Base-by-base conservation (phyloP, 2,113 vertebrate genomes). In the Malurus elegans region DNA sequence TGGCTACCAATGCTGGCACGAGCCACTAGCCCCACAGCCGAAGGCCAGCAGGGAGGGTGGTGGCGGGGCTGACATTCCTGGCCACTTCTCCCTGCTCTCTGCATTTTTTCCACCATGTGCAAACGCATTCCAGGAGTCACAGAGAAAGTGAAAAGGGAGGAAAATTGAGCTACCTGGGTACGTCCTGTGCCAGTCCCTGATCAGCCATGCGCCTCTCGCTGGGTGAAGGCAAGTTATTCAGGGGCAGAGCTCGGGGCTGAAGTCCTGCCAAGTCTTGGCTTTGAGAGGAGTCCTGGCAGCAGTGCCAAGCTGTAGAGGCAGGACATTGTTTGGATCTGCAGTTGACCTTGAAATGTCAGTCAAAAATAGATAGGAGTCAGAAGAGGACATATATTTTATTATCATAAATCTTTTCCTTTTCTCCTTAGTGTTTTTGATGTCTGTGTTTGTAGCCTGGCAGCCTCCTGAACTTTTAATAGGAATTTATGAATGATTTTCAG, bases 201-300 rank as follows among this genome's bases (percentile, higher is more conserved):
- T 79, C 3, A 3, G 18, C 54, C 82, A 36, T 0, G 0, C 0
- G 3, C 10, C 28, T 53, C 56, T 62, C 0, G 0, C n/a, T 75
- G 71, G 31, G 26, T 11, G 3, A 90, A 58, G 42, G 47, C 50
- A 66, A 58, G 29, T 83, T 85, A 54, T 7, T 4, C 18, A 12
- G n/a, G 51, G 62, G 28, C 56, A 86, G 47, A 66, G 32, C 2
- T 1, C 18, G 31, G 28, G n/a, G 36, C 18, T 45, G 79, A 76
- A 56, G 32, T 19, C 45, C 14, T 19, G 48, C 20, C 3, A 5
- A 45, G 66, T 25, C 70, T 79, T 69, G 84, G 73, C 71, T 88
- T 67, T 58, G 24, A 23, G 1, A 51, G 34, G 32, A 15, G 23
- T 44, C 26, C 36, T 1, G 2, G 50, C 57, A 75, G n/a, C 3